Percentiles rank a stretch among this genome's conserved stretches.
phyloP scores from a whole-genome alignment of 2,888 invertebrate species.

The Drosophila peninsularis region DNA sequence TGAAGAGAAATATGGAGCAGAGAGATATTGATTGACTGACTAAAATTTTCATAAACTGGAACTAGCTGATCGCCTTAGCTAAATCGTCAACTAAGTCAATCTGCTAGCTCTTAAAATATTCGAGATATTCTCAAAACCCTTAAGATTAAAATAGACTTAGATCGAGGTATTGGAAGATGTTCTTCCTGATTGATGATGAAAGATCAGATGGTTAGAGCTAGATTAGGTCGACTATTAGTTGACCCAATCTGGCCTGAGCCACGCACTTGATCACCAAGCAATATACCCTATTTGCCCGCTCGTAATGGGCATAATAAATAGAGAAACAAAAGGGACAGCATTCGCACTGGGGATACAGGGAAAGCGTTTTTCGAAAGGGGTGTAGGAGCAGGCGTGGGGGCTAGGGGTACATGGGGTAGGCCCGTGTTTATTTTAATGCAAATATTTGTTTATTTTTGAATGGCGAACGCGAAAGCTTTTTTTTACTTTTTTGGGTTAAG shows the following conservation, averaged over 20 bases:
- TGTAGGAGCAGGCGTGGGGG: background rate
- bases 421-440: slow-evolving; percentile 74
- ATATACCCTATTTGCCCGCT: background rate
- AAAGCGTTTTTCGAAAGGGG: slow-evolving; percentile 18
- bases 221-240: background rate
- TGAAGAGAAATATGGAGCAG: background rate
- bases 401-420: background rate
- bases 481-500: slow-evolving; percentile 17
- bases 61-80: too few species aligned
- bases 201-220: background rate
- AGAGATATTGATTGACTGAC: background rate
- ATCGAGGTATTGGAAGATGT: background rate
- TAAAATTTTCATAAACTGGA: too few species aligned
- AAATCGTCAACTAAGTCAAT: too few species aligned
- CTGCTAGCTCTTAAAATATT: too few species aligned
- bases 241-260: too few species aligned
- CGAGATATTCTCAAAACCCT: background rate
- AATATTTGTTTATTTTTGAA: slow-evolving; percentile 77
- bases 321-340: slow-evolving; percentile 59
- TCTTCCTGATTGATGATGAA: background rate
- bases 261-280: background rate
- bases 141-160: background rate
- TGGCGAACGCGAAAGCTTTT: slow-evolving; percentile 28
- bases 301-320: slow-evolving; percentile 15
- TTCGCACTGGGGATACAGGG: slow-evolving; percentile 46